Conservation (phyloP, 2,113 vertebrate species). For the Oryzias javanicus region DNA sequence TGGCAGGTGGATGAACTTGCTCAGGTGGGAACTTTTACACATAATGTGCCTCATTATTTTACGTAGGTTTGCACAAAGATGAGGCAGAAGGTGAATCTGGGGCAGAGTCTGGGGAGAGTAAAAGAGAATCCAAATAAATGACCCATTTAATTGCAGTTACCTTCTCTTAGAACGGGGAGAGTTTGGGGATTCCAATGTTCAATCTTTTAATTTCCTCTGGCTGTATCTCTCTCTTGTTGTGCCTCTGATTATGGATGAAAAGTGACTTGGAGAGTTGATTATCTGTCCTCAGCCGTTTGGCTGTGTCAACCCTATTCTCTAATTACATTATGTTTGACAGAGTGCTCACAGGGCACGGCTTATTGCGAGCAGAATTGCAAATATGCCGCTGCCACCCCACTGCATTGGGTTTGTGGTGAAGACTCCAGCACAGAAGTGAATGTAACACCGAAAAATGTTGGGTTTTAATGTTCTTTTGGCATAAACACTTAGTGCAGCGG, state of each 20-base stretch:
- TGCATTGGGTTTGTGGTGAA: slow-evolving; percentile 12
- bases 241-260: slow-evolving; percentile 54
- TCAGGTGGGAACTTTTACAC: slow-evolving; percentile 3
- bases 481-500: neutral
- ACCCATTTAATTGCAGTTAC: slow-evolving; percentile 66
- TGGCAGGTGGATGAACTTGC: neutral
- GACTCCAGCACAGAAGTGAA: slow-evolving; percentile 8
- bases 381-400: neutral
- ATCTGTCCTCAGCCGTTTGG: slow-evolving; percentile 43
- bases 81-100: slow-evolving; percentile 9
- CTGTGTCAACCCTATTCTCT: slow-evolving; percentile 48
- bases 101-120: slow-evolving; percentile 35
- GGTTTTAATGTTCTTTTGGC: slow-evolving; percentile 2
- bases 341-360: slow-evolving; percentile 31
- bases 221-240: slow-evolving; percentile 25
- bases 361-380: slow-evolving; percentile 8
- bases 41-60: neutral
- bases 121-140: slow-evolving; percentile 34
- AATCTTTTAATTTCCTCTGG: slow-evolving; percentile 55
- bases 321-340: slow-evolving; percentile 59
- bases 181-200: slow-evolving; percentile 58
- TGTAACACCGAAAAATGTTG: neutral
- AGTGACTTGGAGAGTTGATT: slow-evolving; percentile 58
- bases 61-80: neutral
- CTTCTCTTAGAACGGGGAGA: slow-evolving; percentile 57